A percentile compares a stretch with the other conserved stretches of the same genome.
Conservation (phyloP, 1,140 invertebrate species). For the Phymastichus coffea region DNA sequence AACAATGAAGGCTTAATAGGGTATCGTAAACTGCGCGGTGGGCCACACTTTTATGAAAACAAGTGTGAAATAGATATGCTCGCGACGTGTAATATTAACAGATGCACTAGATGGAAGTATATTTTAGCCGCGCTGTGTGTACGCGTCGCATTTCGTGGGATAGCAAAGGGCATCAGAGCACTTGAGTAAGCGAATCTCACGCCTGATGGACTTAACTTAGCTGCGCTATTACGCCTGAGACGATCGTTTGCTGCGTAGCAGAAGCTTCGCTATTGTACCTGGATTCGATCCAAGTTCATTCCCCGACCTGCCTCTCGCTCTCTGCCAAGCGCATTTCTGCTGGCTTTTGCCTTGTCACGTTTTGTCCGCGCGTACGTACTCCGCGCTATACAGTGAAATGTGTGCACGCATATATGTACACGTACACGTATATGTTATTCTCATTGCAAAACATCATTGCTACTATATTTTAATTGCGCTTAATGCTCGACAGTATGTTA, state of each 20-base stretch:
- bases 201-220: constrained; percentile 27
- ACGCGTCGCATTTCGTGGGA: too few relatives aligned
- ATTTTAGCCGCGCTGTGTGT: constrained; percentile 4
- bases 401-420: background rate
- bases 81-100: constrained; percentile 13
- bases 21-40: too few relatives aligned
- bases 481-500: background rate
- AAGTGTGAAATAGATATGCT: constrained; percentile 8
- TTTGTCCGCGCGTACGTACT: too few relatives aligned
- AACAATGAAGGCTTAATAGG: too few relatives aligned
- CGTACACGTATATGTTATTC: background rate
- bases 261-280: constrained; percentile 26
- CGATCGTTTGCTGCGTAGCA: too few relatives aligned
- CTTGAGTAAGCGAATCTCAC: constrained; percentile 29
- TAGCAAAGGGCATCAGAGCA: too few relatives aligned
- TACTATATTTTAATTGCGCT: constrained; percentile 20
- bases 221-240: constrained; percentile 29
- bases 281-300: constrained; percentile 32
- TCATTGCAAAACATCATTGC: constrained; percentile 22
- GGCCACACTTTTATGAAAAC: too few relatives aligned
- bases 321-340: background rate
- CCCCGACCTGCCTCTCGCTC: background rate
- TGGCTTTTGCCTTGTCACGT: background rate
- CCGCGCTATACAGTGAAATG: too few relatives aligned
- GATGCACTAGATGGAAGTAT: constrained; percentile 21